These are phyloP conservation scores for Orycteropus afer DNA, from an alignment of 2,113 vertebrate species.

Conservation along the genomic window DNA sequence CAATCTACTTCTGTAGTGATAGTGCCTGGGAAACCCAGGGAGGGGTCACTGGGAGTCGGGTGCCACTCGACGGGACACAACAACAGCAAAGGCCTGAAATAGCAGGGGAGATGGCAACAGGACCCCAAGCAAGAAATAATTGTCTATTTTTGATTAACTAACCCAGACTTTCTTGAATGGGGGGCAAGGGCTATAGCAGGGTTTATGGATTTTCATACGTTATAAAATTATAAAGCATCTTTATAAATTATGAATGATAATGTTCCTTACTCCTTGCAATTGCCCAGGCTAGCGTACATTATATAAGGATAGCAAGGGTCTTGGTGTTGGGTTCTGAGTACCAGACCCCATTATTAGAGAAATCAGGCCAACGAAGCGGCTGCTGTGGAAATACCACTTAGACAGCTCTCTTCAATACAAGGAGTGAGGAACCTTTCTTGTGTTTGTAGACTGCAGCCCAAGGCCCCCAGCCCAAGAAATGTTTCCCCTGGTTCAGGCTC, in stretches of 20 bases:
- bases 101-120: neutral
- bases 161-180: slow-evolving; percentile 52
- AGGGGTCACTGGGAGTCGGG: too few relatives aligned
- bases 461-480: neutral
- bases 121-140: neutral
- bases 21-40: too few relatives aligned
- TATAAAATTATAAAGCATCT: neutral
- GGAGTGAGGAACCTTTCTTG: too few relatives aligned
- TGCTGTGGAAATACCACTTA: neutral
- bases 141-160: slow-evolving; percentile 4
- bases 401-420: neutral
- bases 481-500: slow-evolving; percentile 7
- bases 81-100: too few relatives aligned
- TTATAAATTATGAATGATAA: too few relatives aligned
- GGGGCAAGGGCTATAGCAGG: slow-evolving; percentile 28
- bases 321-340: neutral
- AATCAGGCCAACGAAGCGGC: neutral
- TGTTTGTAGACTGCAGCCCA: neutral
- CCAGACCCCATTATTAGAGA: slow-evolving; percentile 24
- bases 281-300: neutral
- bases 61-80: too few relatives aligned
- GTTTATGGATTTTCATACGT: slow-evolving; percentile 52
- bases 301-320: neutral
- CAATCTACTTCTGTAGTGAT: too few relatives aligned
- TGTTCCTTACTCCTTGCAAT: slow-evolving; percentile 16